These are phyloP conservation scores for Heterodera filipjevi DNA, from an alignment of 2,888 invertebrate species.

Conservation along the genomic window DNA sequence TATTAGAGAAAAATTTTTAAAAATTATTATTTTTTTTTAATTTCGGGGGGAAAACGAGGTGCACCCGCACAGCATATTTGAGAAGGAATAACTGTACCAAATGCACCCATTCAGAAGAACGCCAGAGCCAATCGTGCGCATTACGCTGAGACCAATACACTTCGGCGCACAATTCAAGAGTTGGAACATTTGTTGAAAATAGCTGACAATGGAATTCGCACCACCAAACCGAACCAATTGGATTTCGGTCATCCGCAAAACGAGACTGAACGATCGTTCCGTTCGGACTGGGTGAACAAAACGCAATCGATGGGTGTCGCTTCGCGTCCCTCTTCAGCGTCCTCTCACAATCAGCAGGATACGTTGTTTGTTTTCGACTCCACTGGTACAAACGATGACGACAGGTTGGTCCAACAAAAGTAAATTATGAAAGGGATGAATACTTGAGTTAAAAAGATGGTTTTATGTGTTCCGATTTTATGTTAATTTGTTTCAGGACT, in stretches of 20 bases:
- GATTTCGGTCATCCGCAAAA: neutral
- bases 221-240: neutral
- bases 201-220: neutral
- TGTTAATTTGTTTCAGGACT: neutral
- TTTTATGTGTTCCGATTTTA: neutral
- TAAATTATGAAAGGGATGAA: neutral
- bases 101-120: neutral
- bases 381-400: neutral
- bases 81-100: too few relatives aligned
- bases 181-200: neutral
- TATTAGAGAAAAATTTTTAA: too few relatives aligned
- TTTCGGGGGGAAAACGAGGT: too few relatives aligned
- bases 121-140: neutral
- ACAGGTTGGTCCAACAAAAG: neutral
- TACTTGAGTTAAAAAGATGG: too few relatives aligned
- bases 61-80: too few relatives aligned
- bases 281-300: neutral
- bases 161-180: neutral
- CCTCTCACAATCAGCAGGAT: neutral
- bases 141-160: neutral
- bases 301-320: neutral
- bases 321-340: neutral
- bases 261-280: neutral
- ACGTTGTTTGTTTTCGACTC: neutral
- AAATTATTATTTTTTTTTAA: too few relatives aligned